A percentile compares a stretch with the other conserved stretches of the same genome.
Evolutionary conservation across 2,113 vertebrate genomes (phyloP).

Genomic region (Butorides virescens): DNA sequence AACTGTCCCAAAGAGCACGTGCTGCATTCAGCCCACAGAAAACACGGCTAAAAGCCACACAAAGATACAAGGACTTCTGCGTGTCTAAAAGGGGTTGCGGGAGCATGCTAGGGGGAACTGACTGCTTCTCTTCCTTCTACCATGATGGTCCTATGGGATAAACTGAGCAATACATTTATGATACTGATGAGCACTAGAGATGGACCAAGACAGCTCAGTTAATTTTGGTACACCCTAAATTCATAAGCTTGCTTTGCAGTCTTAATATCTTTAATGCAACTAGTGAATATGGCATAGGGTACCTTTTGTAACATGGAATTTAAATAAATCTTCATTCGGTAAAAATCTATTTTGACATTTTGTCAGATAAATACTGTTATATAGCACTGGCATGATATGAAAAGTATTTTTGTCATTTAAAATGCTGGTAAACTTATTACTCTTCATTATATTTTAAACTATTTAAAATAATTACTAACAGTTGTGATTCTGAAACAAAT

Average conservation of each 20-base stretch:
- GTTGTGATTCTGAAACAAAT: not conserved
- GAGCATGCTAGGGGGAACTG: not conserved
- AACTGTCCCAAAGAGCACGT: not conserved
- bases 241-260: not conserved
- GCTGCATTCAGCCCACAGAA: not conserved
- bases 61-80: not conserved
- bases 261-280: not conserved
- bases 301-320: not conserved
- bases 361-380: not conserved
- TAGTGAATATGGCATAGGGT: not conserved
- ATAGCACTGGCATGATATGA: not conserved
- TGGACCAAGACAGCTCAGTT: not conserved
- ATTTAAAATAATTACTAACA: not conserved
- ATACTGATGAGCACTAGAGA: not conserved
- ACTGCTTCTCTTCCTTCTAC: not conserved
- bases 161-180: not conserved
- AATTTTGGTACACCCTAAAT: not conserved
- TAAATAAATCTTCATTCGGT: not conserved
- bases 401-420: not conserved
- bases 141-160: not conserved
- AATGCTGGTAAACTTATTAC: not conserved
- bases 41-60: not conserved
- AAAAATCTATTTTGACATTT: not conserved
- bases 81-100: not conserved
- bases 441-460: not conserved